Base-by-base conservation (phyloP, 92 coral and sea anemone species). In the Porites cylindrica region DNA sequence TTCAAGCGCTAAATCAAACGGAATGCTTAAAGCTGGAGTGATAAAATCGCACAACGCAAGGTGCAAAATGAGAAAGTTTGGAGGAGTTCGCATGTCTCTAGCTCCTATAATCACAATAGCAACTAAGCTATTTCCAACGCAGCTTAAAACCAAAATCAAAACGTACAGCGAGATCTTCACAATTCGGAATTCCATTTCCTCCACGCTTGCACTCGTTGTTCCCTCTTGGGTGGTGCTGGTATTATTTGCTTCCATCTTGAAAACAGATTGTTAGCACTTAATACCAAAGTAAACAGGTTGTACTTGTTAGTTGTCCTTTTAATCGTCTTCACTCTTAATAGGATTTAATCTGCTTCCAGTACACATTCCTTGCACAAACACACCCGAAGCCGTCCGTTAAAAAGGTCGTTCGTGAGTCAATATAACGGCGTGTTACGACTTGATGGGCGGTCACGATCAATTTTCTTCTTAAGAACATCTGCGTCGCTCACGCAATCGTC, bases 21-120 rank as follows among this genome's bases (percentile, higher is more conserved):
- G 98, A 69, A 95, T 95, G 58, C 96, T 95, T 16, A 93, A 67
- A 63, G 92, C 58, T 17, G 98, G 95, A 4, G 90, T 70, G 17
- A 93, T 32, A 24, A 95, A 87, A 82, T 95, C 98, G 66, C 96
- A 93, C 16, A 95, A 7, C 10, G 98, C 98, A 10, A 95, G 75
- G 77, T 91, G 91, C 2, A 94, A 77, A 5, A 95, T 94, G 18
- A 95, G 83, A 43, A 90, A 77, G 64, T 95, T 95, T 4, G 96
- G 88, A 19, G 90, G 81, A 20, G 92, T 86, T 19, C 98, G 69
- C 90, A 91, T 86, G 0, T 93, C 91, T 18, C 63, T 89, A 7
- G 95, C 87, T 17, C 90, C 87, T 7, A 58, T 67, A 43, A 95
- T 88, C 8, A 94, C 94, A 64, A 79, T 86, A 19, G 90, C 88